Evolutionary conservation across 2,797 vertebrate genomes (phyloP).

Genomic region (Hemibagrus guttatus): DNA sequence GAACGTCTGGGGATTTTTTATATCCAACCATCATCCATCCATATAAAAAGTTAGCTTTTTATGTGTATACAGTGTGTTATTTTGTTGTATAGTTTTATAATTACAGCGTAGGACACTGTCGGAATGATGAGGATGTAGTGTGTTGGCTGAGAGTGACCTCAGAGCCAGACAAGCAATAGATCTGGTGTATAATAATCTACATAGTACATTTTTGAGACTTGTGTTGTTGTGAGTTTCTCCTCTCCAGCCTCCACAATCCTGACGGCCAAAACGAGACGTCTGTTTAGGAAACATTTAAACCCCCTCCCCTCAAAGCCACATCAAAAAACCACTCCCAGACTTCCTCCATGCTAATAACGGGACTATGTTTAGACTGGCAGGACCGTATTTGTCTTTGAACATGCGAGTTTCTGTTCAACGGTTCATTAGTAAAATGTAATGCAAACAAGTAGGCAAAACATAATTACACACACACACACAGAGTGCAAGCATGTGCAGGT

Average conservation of each 20-base stretch:
- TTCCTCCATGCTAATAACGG: conserved; percentile 13
- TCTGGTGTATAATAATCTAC: not conserved
- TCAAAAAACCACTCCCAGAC: conserved; percentile 2
- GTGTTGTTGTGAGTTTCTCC: not conserved
- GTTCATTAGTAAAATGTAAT: conserved; percentile 22
- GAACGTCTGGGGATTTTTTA: not conserved
- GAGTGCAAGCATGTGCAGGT: not conserved
- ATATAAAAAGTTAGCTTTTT: not conserved
- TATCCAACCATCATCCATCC: not conserved
- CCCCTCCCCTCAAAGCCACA: not conserved
- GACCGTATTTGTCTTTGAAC: not conserved
- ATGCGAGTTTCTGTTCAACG: conserved; percentile 1
- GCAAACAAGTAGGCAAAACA: conserved; percentile 3
- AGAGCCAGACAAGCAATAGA: not conserved
- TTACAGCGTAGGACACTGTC: not conserved
- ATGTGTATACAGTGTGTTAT: not conserved
- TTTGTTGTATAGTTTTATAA: conserved; percentile 3
- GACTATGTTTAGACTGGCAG: conserved; percentile 32
- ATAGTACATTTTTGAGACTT: not conserved
- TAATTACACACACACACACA: not conserved
- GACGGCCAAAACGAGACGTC: not conserved
- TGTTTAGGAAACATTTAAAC: conserved; percentile 3
- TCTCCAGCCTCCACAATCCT: not conserved
- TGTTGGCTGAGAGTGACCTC: not conserved
- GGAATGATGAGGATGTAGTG: not conserved